These are phyloP conservation scores for Melikaiella ostensackeni DNA, from an alignment of 2,888 invertebrate genomes.

Conservation along the genomic window DNA sequence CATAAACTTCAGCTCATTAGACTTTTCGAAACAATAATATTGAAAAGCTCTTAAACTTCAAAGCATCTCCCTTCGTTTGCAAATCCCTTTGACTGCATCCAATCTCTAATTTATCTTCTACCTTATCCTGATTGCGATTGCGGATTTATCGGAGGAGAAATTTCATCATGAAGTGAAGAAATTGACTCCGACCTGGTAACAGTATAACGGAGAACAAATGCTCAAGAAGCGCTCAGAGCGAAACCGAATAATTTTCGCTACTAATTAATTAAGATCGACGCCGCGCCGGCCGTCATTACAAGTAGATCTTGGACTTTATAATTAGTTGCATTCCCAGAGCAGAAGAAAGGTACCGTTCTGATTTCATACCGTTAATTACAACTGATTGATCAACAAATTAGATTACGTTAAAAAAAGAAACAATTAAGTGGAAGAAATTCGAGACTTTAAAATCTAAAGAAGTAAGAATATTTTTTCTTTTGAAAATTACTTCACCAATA, in stretches of 20 bases:
- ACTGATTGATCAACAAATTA: constrained; percentile 3
- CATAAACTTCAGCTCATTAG: too few species aligned
- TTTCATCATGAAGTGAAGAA: neutral
- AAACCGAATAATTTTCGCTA: constrained; percentile 32
- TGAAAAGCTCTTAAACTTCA: neutral
- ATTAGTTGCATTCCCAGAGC: constrained; percentile 24
- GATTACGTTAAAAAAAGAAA: neutral
- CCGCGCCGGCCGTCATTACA: neutral
- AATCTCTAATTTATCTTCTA: neutral
- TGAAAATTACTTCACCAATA: too few species aligned
- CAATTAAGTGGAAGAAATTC: neutral
- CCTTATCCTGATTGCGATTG: neutral
- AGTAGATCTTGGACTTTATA: constrained; percentile 18
- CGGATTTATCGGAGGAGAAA: neutral
- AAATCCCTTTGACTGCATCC: neutral
- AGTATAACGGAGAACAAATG: neutral
- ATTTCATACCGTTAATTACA: constrained; percentile 2
- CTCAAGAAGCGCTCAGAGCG: neutral
- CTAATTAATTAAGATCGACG: constrained; percentile 34
- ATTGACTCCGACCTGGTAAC: neutral
- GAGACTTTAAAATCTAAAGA: neutral
- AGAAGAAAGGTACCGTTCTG: neutral
- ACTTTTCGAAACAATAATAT: too few species aligned
- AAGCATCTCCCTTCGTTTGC: neutral
- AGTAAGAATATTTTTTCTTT: too few species aligned